Evolutionary conservation across 2,113 vertebrate species (phyloP), one percentile per base, ranked within the genome.

Genomic region (Scolopax mira): DNA sequence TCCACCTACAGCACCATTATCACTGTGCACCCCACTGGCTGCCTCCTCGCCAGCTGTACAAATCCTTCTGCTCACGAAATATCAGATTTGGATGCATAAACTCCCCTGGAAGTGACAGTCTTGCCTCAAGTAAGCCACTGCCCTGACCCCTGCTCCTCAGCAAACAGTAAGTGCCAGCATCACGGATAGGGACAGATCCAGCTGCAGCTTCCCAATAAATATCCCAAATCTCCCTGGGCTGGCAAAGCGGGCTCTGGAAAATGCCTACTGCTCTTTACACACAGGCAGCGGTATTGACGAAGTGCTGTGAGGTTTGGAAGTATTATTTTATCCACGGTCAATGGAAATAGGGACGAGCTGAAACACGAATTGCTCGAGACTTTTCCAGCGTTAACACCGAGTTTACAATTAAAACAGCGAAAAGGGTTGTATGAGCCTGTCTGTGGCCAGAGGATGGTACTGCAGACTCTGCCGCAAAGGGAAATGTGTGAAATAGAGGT

Each of bases 21-120:
- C 78, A 17, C 69, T 1, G 0, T 4, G 13, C 49, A 33, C 33
- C 18, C 66, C 7, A 0, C 35, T 60, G n/a, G 13, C 67, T 81
- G 30, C 52, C 35, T 82, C 62, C 55, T 25, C 6, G 0, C 33
- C 42, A 72, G 39, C 3, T 0, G 18, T 15, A 60, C 41, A 77
- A 66, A 57, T 7, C 75, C 49, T 10, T 74, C 51, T 58, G 46
- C 73, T 87, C 46, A 87, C 54, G 19, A 60, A 11, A 21, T 21
- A 65, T 73, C 1, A 4, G 31, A 18, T 11, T 33, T 25, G 44
- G 51, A 54, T 46, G 15, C 13, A 42, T 10, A 10, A 87, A 39
- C 18, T 30, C 73, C 42, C 44, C 55, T 64, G 39, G 65, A 54
- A 85, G 23, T 13, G 4, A 1, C 48, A 64, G 13, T 9, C 13